These are phyloP conservation scores for Hypocryptadius cinnamomeus DNA, from an alignment of 2,113 vertebrate genomes.

Conservation along the genomic window DNA sequence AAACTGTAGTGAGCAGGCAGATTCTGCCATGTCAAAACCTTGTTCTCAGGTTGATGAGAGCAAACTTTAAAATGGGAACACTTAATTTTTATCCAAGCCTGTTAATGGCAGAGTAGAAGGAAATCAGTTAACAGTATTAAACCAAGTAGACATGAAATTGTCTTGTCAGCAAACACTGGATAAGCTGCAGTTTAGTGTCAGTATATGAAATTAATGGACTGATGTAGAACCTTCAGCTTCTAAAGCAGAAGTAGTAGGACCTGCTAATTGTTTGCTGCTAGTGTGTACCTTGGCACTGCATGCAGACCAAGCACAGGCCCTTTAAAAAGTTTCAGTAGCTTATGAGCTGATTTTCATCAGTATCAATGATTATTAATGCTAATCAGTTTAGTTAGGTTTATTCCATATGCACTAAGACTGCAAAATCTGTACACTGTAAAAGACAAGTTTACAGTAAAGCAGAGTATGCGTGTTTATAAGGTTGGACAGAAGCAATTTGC, in stretches of 20 bases:
- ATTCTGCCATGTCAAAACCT: neutral
- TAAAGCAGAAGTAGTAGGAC: neutral
- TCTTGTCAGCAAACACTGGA: neutral
- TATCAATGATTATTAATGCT: neutral
- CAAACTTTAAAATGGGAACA: neutral
- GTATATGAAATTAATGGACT: neutral
- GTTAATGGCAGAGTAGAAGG: neutral
- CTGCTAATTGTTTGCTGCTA: neutral
- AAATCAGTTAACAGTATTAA: neutral
- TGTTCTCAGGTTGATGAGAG: neutral
- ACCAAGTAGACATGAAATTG: neutral
- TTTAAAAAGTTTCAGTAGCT: neutral
- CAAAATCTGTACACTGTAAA: neutral
- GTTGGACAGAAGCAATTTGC: neutral
- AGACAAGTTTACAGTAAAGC: neutral
- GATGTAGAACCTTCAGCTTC: neutral
- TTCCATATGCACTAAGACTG: neutral
- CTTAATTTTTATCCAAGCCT: neutral
- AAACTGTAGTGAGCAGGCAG: neutral
- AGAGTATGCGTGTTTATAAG: fast-evolving
- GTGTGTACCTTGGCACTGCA: neutral
- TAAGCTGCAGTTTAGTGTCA: neutral
- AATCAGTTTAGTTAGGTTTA: neutral
- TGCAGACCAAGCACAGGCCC: neutral
- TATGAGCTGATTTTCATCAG: neutral